These are phyloP conservation scores for Caenorhabditis sp. DNA, from an alignment of 2,888 invertebrate species.

Conservation along the genomic window DNA sequence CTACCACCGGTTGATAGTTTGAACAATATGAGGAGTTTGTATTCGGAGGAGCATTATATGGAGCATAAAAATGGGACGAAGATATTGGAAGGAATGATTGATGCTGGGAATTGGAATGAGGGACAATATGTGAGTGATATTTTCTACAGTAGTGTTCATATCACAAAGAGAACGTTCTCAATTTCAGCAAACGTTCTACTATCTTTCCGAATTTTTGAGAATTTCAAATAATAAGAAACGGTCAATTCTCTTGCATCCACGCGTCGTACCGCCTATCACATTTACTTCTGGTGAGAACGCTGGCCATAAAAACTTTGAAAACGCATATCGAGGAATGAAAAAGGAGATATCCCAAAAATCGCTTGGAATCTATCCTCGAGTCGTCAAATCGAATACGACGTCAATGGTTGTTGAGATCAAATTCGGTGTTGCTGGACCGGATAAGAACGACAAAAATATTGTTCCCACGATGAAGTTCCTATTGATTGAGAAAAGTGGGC, in stretches of 20 bases:
- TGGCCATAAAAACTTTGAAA: conserved; percentile 12
- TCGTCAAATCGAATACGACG: not conserved
- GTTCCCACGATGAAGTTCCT: conserved; percentile 24
- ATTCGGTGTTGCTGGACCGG: conserved; percentile 18
- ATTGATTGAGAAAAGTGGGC: conserved; percentile 22
- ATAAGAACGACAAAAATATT: conserved; percentile 7
- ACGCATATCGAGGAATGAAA: conserved; percentile 16
- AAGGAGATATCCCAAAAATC: conserved; percentile 22
- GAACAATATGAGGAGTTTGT: conserved; percentile 24
- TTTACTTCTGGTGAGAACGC: not conserved
- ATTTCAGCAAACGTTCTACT: conserved; percentile 35
- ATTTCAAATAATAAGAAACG: not conserved
- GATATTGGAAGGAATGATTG: conserved; percentile 28
- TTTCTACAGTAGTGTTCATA: too few species aligned
- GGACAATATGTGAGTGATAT: conserved; percentile 28
- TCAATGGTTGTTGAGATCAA: conserved; percentile 29
- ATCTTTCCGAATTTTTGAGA: conserved; percentile 29
- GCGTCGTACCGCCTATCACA: not conserved
- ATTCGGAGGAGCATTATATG: conserved; percentile 22
- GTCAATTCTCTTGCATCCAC: not conserved
- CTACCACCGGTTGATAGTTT: conserved; percentile 23
- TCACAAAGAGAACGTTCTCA: not conserved
- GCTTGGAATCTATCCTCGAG: conserved; percentile 30
- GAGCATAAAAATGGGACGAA: conserved; percentile 8
- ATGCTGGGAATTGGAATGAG: conserved; percentile 40